Evolutionary conservation across 1,140 invertebrate genomes (phyloP).

Genomic region (Drosophila willistoni): DNA sequence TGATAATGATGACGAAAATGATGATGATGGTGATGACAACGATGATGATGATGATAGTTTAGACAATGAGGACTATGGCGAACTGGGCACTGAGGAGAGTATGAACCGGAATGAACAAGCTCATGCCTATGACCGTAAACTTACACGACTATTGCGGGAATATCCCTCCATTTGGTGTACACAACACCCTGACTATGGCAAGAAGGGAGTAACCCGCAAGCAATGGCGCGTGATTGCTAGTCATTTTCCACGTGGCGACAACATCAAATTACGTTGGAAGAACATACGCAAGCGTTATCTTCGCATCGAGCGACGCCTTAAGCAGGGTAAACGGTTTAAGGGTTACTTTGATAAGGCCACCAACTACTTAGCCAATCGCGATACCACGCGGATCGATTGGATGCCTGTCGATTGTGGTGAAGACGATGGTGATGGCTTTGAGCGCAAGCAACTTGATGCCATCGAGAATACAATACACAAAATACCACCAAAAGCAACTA

Average conservation of each 20-base stretch:
- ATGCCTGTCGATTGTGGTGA: slow-evolving; percentile 68
- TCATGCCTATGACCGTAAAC: slow-evolving; percentile 73
- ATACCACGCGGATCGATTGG: slow-evolving; percentile 65
- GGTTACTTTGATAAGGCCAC: slow-evolving; percentile 81
- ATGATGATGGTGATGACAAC: slow-evolving; percentile 44
- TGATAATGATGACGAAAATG: slow-evolving; percentile 37
- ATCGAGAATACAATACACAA: slow-evolving; percentile 65
- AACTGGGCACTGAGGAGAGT: slow-evolving; percentile 65
- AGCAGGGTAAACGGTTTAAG: slow-evolving; percentile 74
- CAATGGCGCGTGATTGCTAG: slow-evolving; percentile 74
- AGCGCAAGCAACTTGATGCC: slow-evolving; percentile 66
- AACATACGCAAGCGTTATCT: slow-evolving; percentile 76
- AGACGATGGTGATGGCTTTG: slow-evolving; percentile 70
- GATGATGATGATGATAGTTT: slow-evolving; percentile 58
- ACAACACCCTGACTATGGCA: slow-evolving; percentile 74
- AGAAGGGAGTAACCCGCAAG: slow-evolving; percentile 70
- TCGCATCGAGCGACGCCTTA: slow-evolving; percentile 67
- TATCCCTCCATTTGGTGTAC: slow-evolving; percentile 81
- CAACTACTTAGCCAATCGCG: slow-evolving; percentile 74
- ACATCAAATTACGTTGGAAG: slow-evolving; percentile 77
- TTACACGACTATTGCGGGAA: slow-evolving; percentile 66
- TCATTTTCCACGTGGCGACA: slow-evolving; percentile 72
- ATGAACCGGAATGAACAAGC: slow-evolving; percentile 78
- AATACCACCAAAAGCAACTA: slow-evolving; percentile 25
- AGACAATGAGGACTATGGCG: slow-evolving; percentile 43